phyloP scores from a whole-genome alignment of 2,888 invertebrate species.

The Coelogynopora nodosa region DNA sequence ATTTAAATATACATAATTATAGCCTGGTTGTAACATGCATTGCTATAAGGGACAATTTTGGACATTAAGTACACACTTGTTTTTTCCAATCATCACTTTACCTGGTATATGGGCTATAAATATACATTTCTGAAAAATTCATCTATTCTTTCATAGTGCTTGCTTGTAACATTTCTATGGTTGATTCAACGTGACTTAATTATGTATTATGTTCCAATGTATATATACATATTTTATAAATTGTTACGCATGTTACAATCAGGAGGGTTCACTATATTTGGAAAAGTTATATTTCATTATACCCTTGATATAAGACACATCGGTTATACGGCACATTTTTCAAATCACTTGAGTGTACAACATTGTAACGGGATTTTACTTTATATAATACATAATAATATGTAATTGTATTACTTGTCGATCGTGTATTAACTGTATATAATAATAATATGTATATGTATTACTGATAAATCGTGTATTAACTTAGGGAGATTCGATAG shows the following conservation, averaged over 20 bases:
- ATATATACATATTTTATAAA: slow-evolving; percentile 11
- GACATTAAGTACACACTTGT: slow-evolving; percentile 3
- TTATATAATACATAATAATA: too few species aligned
- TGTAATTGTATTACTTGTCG: too few species aligned
- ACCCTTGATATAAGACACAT: slow-evolving; percentile 10
- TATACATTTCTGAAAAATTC: slow-evolving; percentile 1
- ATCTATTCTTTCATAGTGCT: too few species aligned
- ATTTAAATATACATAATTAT: slow-evolving; percentile 2
- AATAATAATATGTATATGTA: too few species aligned
- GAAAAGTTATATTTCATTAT: background rate
- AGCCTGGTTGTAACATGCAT: background rate
- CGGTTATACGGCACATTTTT: slow-evolving; percentile 11
- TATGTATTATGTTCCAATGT: background rate
- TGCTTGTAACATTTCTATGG: too few species aligned
- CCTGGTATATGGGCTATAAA: background rate
- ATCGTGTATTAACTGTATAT: too few species aligned
- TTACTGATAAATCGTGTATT: too few species aligned
- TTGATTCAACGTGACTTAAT: too few species aligned
- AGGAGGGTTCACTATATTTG: background rate
- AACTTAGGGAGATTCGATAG: too few species aligned
- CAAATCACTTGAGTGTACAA: slow-evolving; percentile 17
- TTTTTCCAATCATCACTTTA: background rate
- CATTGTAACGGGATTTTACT: slow-evolving; percentile 9
- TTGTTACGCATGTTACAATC: background rate
- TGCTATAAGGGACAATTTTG: background rate